Evolutionary conservation across 2,113 vertebrate genomes (phyloP), one percentile per base, ranked within the genome.

Genomic region (Jaculus jaculus): DNA sequence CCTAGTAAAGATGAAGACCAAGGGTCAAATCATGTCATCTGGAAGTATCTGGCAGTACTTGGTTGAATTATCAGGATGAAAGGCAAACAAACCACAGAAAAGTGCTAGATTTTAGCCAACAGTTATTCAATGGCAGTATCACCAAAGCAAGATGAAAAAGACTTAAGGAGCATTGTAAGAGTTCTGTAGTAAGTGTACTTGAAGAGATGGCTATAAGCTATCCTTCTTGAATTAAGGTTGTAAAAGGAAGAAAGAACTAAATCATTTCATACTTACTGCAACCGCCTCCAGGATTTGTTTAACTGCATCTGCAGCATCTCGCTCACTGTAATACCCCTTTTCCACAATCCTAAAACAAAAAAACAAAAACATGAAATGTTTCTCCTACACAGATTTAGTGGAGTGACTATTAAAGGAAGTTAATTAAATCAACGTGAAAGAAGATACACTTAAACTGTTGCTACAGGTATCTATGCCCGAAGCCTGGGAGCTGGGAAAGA

Each of bases 221-320:
- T 21, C 73, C 32, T 91, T 83, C 91, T 15, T 92, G 47, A 89
- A 39, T 34, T 20, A 68, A 4, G 58, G 61, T 11, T 34, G 32
- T 5, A 13, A 1, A 61, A 60, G 6, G 66, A 54, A 96, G 96
- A 91, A 16, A 78, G 23, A 7, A 83, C 39, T 71, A 30, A 66
- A 39, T 16, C 58, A 96, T 75, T 96, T 84, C 97, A 95, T 97
- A 99, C 99, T 99, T 96, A 99, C 99, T 91, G 99, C 98, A 28
- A 99, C 99, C 0, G 99, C 99, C 91, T 99, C 99, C 97, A 99
- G 97, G 87, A 99, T 98, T 95, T 99, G 99, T 89, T 98, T 99
- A 93, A 99, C 98, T 15, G 98, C 98, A 3, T 98, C 98, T n/a
- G 99, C 99, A 79, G 99, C 99, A 79, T 99, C 99, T 78, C 98